phyloP scores from a whole-genome alignment of 2,888 invertebrate species.

The Drosophila falleni region DNA sequence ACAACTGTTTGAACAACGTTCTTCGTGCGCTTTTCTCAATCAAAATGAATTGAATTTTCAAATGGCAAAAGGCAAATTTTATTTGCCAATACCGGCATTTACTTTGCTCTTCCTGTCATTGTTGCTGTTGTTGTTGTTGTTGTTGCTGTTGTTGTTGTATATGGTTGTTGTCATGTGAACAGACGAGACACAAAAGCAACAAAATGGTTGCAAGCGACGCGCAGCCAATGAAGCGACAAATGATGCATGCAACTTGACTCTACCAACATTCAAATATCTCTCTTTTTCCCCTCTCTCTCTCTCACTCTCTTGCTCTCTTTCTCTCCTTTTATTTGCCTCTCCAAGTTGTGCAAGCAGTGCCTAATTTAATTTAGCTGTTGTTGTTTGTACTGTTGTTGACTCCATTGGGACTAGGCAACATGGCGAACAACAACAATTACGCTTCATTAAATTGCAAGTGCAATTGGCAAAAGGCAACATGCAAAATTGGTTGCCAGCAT shows the following conservation, averaged over 20 bases:
- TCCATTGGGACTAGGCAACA: conserved; percentile 43
- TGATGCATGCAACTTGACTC: conserved; percentile 47
- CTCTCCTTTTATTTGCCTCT: neutral
- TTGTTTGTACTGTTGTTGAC: conserved; percentile 36
- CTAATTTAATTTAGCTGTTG: conserved; percentile 62
- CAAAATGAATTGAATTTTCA: conserved; percentile 62
- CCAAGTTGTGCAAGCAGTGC: conserved; percentile 54
- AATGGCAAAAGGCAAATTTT: conserved; percentile 51
- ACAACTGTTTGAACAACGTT: conserved; percentile 32
- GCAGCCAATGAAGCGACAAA: conserved; percentile 59
- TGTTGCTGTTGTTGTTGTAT: conserved; percentile 18
- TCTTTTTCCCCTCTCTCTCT: neutral
- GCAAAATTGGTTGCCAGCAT: conserved; percentile 55
- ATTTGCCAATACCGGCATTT: conserved; percentile 39
- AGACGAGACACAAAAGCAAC: conserved; percentile 46
- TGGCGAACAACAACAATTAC: conserved; percentile 67
- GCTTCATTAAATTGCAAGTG: conserved; percentile 78
- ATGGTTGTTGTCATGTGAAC: conserved; percentile 56
- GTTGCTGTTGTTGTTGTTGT: conserved; percentile 21
- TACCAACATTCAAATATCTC: neutral
- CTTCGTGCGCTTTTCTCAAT: conserved; percentile 48
- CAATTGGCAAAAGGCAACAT: conserved; percentile 68
- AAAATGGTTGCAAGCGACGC: conserved; percentile 37
- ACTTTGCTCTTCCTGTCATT: conserved; percentile 27
- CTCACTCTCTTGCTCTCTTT: neutral